Evolutionary conservation across 2,888 invertebrate species (phyloP).

Genomic region (Chrysomela aeneicollis): DNA sequence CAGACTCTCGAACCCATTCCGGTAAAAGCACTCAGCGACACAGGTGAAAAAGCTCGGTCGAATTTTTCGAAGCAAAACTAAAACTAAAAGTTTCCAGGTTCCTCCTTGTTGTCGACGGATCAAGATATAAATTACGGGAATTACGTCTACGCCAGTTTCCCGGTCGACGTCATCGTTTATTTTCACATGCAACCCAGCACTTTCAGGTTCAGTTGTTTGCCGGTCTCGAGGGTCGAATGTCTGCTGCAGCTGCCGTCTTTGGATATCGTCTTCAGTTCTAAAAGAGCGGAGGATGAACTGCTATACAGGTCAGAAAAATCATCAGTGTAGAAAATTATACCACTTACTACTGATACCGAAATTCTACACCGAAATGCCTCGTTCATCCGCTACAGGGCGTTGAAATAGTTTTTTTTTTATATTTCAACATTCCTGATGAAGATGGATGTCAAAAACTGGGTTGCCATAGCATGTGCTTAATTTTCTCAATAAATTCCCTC

Average conservation of each 20-base stretch:
- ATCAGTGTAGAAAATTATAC: conserved; percentile 1
- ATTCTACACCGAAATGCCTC: no score
- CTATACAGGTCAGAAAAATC: conserved; percentile 48
- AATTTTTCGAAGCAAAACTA: neutral
- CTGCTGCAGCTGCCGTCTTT: conserved; percentile 95
- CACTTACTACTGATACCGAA: neutral
- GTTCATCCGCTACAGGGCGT: no score
- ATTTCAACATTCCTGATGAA: no score
- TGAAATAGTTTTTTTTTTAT: no score
- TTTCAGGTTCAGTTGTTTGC: conserved; percentile 94
- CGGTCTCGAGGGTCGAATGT: conserved; percentile 94
- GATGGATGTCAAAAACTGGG: no score
- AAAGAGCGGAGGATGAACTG: conserved; percentile 80
- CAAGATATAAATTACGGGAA: conserved; percentile 74
- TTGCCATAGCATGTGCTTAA: no score
- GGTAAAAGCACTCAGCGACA: conserved; percentile 50
- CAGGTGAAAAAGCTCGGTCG: conserved; percentile 24
- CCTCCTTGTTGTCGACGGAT: conserved; percentile 56
- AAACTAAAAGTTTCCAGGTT: conserved; percentile 43
- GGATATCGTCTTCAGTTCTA: conserved; percentile 96
- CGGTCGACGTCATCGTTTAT: conserved; percentile 98
- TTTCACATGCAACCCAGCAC: conserved; percentile 98
- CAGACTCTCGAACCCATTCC: conserved; percentile 97
- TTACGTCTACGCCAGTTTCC: conserved; percentile 92
- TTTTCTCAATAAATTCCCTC: no score